A percentile compares a stretch with the other conserved stretches of the same genome.
Conservation (phyloP, 2,113 vertebrate genomes). For the Ictalurus punctatus region DNA sequence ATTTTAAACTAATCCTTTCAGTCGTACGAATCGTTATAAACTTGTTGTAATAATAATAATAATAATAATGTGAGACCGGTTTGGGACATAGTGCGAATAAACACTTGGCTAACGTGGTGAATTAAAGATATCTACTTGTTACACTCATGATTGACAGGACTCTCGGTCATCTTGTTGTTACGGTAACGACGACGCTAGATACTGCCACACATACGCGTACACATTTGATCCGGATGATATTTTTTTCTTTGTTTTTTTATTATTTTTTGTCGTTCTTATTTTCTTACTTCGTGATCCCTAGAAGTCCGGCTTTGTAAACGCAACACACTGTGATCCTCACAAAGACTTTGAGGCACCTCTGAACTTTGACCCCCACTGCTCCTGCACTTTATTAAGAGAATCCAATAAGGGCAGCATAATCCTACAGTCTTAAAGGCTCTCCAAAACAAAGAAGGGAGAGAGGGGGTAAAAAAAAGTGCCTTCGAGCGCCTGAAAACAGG, state of each 20-base stretch:
- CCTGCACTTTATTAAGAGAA: conserved; percentile 13
- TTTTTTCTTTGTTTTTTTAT: no score
- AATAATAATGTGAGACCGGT: neutral
- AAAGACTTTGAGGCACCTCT: conserved; percentile 9
- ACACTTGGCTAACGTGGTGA: neutral
- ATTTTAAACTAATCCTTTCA: neutral
- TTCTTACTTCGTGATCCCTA: neutral
- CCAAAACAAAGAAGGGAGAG: neutral
- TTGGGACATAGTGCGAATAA: neutral
- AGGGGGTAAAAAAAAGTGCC: conserved; percentile 9
- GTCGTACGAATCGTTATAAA: neutral
- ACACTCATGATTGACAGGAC: neutral
- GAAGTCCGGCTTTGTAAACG: neutral
- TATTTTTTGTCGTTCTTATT: neutral
- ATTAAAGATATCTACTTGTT: neutral
- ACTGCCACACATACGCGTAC: neutral
- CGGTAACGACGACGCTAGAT: neutral
- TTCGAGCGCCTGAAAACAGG: conserved; percentile 14
- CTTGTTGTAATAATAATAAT: no score
- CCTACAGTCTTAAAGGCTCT: conserved; percentile 33
- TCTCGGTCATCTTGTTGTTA: neutral
- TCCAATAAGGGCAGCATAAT: conserved; percentile 9
- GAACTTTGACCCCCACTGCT: conserved; percentile 10
- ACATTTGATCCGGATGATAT: no score
- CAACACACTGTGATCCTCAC: neutral